Base-by-base conservation (phyloP, 2,797 vertebrate genomes). In the Distichodus sexfasciatus region DNA sequence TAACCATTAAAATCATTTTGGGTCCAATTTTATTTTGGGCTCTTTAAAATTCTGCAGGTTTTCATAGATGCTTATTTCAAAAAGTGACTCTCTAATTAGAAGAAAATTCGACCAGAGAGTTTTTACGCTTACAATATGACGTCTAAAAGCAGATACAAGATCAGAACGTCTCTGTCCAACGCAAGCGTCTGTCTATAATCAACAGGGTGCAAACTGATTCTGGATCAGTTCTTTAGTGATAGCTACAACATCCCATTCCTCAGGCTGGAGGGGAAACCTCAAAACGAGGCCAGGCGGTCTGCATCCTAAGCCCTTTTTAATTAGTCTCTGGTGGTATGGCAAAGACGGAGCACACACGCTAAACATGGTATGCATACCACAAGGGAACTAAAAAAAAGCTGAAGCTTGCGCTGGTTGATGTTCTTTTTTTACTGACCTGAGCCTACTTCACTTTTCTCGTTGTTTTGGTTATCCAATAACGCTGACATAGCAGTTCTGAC, bases 301-400 rank as follows among this genome's bases (percentile, higher is more conserved):
- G 70, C 21, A 66, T 24, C 65, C 51, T 75, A 78, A 78, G 69
- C 57, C 50, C 76, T 74, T 81, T 81, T 81, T 78, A 81, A 78
- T 81, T 81, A 78, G 61, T 59, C 53, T 54, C 65, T 59, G 47
- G 69, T 46, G 44, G 55, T 64, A 71, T 40, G 58, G 66, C 69
- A 68, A 31, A 69, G 59, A 66, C 59, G 46, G 71, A 69, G 63
- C 63, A 66, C 68, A 66, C 33, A 11, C 59, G 19, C 67, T 59
- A 69, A n/a, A n/a, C 46, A 66, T 47, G 61, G 29, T 74, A 74
- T 66, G 67, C 70, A 77, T 65, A 55, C 66, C 71, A 14, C 60
- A 66, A 24, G 55, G 68, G 68, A 11, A 59, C 70, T 35, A 51
- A 78, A 76, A 74, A 71, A 71, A 77, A 59, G 48, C 62, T 69